Evolutionary conservation across 2,113 vertebrate genomes (phyloP), one percentile per base, ranked within the genome.

Genomic region (Antechinus stuartii): DNA sequence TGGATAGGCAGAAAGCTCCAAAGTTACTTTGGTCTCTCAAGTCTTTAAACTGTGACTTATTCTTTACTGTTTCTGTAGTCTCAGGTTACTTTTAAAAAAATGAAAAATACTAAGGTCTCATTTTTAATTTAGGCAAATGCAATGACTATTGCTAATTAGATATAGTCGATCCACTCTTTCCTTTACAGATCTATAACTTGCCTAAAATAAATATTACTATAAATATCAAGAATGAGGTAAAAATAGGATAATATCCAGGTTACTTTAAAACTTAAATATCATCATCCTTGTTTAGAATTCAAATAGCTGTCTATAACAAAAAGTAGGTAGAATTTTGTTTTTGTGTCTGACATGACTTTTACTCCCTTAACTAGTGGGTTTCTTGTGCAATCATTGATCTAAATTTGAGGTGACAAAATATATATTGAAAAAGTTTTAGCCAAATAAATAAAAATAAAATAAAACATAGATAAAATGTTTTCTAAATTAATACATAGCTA

Each of bases 21-120:
- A 91, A 52, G 96, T 96, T 96, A 92, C 84, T 94, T 92, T 95
- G 94, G 92, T n/a, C 96, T 97, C 97, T 84, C 92, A 95, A 97
- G 91, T 91, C 94, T 53, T 89, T 46, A 24, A 94, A 10, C 14
- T 93, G 47, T 94, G 93, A 91, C 96, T 97, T 92, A 96, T 94
- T 95, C 91, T 92, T 93, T 97, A 56, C 68, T 91, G 2, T 92
- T 95, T 97, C 95, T 92, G 49, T 92, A 91, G 92, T 93, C 93
- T 92, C 68, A n/a, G 91, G 50, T 95, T 54, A 93, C 95, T 97
- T 96, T 91, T 52, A 93, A 52, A 89, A 89, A 97, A 94, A 93
- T 42, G 76, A 54, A 91, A 92, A 23, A 76, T n/a, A 95, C 91
- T 91, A 92, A 94, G 89, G 35, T 92, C 89, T 96, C 53, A 95